phyloP scores from a whole-genome alignment of 1,140 invertebrate species.

The Eupristina koningsbergeri region DNA sequence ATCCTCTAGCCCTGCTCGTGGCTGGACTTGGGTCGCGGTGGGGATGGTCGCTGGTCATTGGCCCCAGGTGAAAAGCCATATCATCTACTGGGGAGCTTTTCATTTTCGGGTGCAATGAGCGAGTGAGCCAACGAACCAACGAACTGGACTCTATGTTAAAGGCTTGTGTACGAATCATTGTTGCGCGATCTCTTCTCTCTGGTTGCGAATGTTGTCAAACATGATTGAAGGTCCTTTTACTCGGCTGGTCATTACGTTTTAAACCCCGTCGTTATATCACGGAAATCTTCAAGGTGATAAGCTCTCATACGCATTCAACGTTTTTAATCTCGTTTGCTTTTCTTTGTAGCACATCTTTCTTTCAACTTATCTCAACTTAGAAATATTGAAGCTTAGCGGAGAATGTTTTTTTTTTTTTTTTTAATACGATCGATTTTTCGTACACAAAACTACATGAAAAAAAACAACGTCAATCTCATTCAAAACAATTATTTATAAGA shows the following conservation, averaged over 20 bases:
- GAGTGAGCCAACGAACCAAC: too few relatives aligned
- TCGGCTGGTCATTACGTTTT: not conserved
- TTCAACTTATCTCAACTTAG: not conserved
- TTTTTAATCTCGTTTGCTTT: not conserved
- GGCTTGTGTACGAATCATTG: not conserved
- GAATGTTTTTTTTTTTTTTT: too few relatives aligned
- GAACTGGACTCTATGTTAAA: too few relatives aligned
- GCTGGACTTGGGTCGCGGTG: too few relatives aligned
- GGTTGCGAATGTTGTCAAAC: conserved; percentile 35
- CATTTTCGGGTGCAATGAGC: conserved; percentile 30
- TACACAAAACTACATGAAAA: too few relatives aligned
- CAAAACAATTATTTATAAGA: too few relatives aligned
- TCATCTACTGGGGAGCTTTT: too few relatives aligned
- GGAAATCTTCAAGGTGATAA: not conserved
- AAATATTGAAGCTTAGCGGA: too few relatives aligned
- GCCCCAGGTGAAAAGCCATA: conserved; percentile 20
- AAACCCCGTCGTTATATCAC: not conserved
- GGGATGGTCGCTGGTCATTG: conserved; percentile 44
- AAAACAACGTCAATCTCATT: too few relatives aligned
- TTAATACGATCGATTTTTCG: too few relatives aligned
- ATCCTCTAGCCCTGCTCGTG: too few relatives aligned
- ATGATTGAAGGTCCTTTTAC: conserved; percentile 26
- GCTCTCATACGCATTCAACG: not conserved
- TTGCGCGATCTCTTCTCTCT: not conserved
- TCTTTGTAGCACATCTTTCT: not conserved